These are phyloP conservation scores for Leucania comma DNA, from an alignment of 2,888 invertebrate species.

Conservation along the genomic window DNA sequence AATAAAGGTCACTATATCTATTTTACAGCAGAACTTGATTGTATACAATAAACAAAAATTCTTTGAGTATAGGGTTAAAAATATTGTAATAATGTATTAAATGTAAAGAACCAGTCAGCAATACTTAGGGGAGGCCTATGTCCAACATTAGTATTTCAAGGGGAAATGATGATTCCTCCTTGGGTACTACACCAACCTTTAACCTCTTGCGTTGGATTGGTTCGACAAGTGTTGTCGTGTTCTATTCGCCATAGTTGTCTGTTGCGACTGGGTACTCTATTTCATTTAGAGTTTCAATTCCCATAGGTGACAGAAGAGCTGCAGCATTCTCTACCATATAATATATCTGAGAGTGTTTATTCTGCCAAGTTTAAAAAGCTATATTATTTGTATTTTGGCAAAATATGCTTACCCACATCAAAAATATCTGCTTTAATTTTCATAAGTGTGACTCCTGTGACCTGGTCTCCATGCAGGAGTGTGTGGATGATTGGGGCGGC, in stretches of 20 bases:
- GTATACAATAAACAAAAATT: constrained; percentile 1
- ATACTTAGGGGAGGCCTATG: neutral
- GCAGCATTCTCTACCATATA: no score
- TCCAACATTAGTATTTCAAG: neutral
- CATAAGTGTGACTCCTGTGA: constrained; percentile 97
- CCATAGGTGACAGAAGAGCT: no score
- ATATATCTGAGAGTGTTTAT: no score
- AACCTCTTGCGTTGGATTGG: no score
- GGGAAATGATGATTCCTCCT: neutral
- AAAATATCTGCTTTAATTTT: constrained; percentile 95
- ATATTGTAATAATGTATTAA: no score
- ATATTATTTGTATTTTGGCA: neutral
- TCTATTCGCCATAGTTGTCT: no score
- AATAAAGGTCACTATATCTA: neutral
- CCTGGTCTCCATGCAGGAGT: constrained; percentile 94
- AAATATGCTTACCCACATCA: constrained; percentile 92
- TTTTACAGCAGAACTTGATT: no score
- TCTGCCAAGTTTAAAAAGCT: neutral
- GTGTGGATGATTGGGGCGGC: constrained; percentile 97
- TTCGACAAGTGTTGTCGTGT: no score
- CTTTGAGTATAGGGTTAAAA: neutral
- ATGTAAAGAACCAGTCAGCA: no score
- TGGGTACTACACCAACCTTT: no score
- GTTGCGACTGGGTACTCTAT: no score
- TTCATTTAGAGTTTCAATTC: no score